Percentiles rank a stretch among this genome's conserved stretches.
These are phyloP conservation scores for Takifugu rubripes DNA, from an alignment of 2,797 vertebrate genomes.

Conservation along the genomic window DNA sequence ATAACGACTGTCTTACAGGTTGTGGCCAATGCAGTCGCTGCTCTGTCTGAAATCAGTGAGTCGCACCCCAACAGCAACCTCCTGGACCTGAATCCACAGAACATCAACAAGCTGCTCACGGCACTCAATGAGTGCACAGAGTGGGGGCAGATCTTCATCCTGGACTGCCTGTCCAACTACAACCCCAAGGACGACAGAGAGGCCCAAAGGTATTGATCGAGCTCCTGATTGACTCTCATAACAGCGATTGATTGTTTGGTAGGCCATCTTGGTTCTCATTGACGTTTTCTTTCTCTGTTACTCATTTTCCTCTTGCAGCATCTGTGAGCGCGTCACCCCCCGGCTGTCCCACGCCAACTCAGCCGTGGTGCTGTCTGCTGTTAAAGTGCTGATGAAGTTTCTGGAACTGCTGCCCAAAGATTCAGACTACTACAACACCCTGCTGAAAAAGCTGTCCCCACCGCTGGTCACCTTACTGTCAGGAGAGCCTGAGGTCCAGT, in stretches of 20 bases:
- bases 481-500: constrained; percentile 97
- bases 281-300: background rate
- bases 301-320: constrained; percentile 65
- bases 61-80: constrained; percentile 97
- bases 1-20: constrained; percentile 72
- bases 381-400: constrained; percentile 99
- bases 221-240: background rate
- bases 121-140: constrained; percentile 97
- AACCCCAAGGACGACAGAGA: constrained; percentile 94
- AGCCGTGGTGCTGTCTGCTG: constrained; percentile 94
- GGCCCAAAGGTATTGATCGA: constrained; percentile 85
- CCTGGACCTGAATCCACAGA: constrained; percentile 94
- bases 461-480: constrained; percentile 95
- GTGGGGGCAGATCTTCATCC: constrained; percentile 99
- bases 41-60: constrained; percentile 95
- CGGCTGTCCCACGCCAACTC: constrained; percentile 98
- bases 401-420: constrained; percentile 95
- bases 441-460: constrained; percentile 96
- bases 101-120: constrained; percentile 96
- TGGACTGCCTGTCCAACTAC: constrained; percentile 97
- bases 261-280: background rate
- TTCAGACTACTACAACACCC: constrained; percentile 95
- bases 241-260: background rate
- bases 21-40: constrained; percentile 94
- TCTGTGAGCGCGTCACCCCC: constrained; percentile 96